phyloP scores from a whole-genome alignment of 2,113 vertebrate genomes.

The Numenius arquata region DNA sequence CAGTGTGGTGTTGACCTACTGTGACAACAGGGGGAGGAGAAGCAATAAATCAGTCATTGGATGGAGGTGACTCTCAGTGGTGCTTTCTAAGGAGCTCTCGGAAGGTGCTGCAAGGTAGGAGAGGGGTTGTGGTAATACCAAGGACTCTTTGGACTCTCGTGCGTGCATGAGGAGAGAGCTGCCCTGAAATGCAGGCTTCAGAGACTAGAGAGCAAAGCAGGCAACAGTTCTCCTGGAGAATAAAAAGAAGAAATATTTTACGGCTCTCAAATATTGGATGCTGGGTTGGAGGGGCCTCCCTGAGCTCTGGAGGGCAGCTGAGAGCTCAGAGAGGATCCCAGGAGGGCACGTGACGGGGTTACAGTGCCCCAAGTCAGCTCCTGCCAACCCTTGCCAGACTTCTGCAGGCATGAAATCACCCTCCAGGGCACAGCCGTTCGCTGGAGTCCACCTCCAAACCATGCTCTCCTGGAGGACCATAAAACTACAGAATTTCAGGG shows the following conservation, averaged over 20 bases:
- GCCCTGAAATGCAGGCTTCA: fast-evolving
- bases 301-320: background rate
- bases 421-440: background rate
- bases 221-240: background rate
- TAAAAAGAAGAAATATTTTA: background rate
- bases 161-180: background rate
- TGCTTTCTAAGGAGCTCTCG: background rate
- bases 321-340: background rate
- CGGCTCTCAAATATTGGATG: background rate
- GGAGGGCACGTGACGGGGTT: background rate
- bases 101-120: background rate
- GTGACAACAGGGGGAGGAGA: background rate
- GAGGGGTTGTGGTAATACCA: background rate
- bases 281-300: background rate
- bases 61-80: background rate
- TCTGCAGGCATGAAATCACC: background rate
- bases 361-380: background rate
- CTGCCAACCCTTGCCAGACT: background rate
- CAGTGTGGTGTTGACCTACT: background rate
- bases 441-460: background rate
- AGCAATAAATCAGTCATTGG: background rate
- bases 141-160: background rate
- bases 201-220: background rate
- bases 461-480: background rate
- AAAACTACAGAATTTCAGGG: background rate